Evolutionary conservation across 2,888 invertebrate genomes (phyloP), one percentile per base, ranked within the genome.

Genomic region (Spisula solida): DNA sequence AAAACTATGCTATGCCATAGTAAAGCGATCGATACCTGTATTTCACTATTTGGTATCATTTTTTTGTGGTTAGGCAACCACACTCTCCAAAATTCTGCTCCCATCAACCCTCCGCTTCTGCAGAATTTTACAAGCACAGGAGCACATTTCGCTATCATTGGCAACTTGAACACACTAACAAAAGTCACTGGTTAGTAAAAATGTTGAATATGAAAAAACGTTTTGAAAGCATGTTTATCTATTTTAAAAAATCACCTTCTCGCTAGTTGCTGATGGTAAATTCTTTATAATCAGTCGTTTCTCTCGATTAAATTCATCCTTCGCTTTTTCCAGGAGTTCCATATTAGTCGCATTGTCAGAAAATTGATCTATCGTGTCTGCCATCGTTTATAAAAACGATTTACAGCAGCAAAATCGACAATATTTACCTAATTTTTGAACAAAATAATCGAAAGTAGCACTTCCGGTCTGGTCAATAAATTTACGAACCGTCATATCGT

Each of bases 271-370:
- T 8, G 92, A 92, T 10, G 95, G 95, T 66, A 95, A 86, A 85
- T 94, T 94, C 84, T 90, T 92, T 75, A 95, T 92, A 31, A 93
- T 81, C 31, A 95, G 87, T 86, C 93, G 90, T 86, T 94, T 92
- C 34, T 93, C 93, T 87, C 92, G 91, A 88, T 94, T 93, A 87
- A 94, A 95, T 92, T 95, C 93, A 82, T 88, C 86, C 82, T 91
- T 92, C 0, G 91, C 90, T n/a, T 83, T 82, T 79, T 90, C 92
- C 20, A 92, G 91, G 51, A 91, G 56, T 51, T 90, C 90, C 31
- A 70, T 85, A 55, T 90, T 91, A 80, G 88, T 89, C 20, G 85
- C 91, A 48, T 70, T 70, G 48, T 75, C 83, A 47, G 75, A 83
- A 51, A 31, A 83, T 4, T 83, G 29, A 29, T 83, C 83, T 5